Evolutionary conservation across 1,140 invertebrate species (phyloP), one percentile per base, ranked within the genome.

Genomic region (Drosophila saltans): DNA sequence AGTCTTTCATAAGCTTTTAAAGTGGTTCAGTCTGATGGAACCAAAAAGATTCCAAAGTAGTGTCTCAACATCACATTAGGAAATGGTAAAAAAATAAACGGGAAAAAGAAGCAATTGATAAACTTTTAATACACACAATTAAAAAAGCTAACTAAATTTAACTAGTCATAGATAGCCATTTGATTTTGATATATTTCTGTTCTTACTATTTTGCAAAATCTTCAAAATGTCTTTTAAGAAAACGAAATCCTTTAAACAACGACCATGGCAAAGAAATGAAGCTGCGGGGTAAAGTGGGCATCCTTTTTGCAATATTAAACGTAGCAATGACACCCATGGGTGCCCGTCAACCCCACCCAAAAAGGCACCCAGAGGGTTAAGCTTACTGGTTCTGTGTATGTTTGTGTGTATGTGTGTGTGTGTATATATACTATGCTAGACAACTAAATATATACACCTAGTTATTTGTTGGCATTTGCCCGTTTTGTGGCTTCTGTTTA

Each of bases 291-390:
- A 72, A 48, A 62, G 66, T 65, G 63, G 82, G 81, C 83, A 88
- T 89, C 84, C 83, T 89, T 80, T 89, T 88, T 88, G 84, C 84
- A 88, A 88, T 88, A 88, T 88, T 88, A 88, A 88, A 88, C 84
- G 84, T 73, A 83, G 84, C 84, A 88, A 88, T 88, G 83, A 88
- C 83, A 88, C 83, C 83, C 83, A 89, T 89, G 84, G 83, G 83
- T 75, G 66, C 77, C 72, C 57, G 76, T 56, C 65, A 73, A 57
- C 60, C 69, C 73, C 39, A 30, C 72, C 28, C 58, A 30, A 63
- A 63, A 60, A 67, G 64, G 56, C 78, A 68, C 61, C 66, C 66
- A 61, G 48, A 60, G 75, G 71, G 78, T 86, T 85, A 85, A 85
- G 66, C 75, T 81, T 40, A 57, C 45, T 11, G 57, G 16, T 36